Conservation (phyloP, 2,888 invertebrate species). For the Hofmannophila pseudospretella region DNA sequence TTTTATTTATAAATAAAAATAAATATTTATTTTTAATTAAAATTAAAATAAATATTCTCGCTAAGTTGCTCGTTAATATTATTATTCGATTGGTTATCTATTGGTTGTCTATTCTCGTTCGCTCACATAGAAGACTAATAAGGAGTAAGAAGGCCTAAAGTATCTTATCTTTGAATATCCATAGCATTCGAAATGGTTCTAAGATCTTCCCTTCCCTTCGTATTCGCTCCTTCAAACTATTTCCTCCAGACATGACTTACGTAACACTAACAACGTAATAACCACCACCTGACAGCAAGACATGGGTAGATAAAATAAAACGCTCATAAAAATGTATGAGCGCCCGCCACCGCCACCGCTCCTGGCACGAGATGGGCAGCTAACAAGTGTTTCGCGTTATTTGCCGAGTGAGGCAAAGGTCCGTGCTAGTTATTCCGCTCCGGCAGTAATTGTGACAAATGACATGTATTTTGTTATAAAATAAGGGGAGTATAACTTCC, state of each 20-base stretch:
- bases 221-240: too few relatives aligned
- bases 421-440: conserved; percentile 68
- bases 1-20: too few relatives aligned
- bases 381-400: conserved; percentile 42
- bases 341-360: conserved; percentile 16
- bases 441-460: conserved; percentile 73
- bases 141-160: too few relatives aligned
- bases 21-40: too few relatives aligned
- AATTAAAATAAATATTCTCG: too few relatives aligned
- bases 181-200: too few relatives aligned
- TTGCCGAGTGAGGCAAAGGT: conserved; percentile 12
- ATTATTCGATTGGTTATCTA: too few relatives aligned
- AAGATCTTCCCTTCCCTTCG: not conserved
- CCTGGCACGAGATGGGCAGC: conserved; percentile 52
- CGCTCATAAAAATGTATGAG: conserved; percentile 75
- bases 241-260: too few relatives aligned
- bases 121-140: too few relatives aligned
- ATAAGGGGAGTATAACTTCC: not conserved
- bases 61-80: too few relatives aligned
- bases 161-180: too few relatives aligned
- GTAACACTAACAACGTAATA: not conserved
- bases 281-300: conserved; percentile 27
- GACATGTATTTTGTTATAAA: conserved; percentile 47
- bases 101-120: too few relatives aligned
- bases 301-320: conserved; percentile 68